Percentiles rank a stretch among this genome's conserved stretches.
phyloP scores from a whole-genome alignment of 2,113 vertebrate species.

The Balaenoptera acutorostrata region DNA sequence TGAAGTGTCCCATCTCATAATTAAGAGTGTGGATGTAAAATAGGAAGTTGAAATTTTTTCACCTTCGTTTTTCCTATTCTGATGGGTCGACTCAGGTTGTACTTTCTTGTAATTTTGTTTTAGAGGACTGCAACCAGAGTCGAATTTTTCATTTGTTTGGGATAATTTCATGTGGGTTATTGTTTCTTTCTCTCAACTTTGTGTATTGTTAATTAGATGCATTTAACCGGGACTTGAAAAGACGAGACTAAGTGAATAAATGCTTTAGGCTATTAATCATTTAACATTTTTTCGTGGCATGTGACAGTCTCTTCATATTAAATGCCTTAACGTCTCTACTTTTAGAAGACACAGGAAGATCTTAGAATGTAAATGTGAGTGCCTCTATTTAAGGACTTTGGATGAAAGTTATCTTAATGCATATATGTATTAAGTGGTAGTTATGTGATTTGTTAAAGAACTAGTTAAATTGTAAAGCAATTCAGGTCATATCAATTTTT shows the following conservation, averaged over 20 bases:
- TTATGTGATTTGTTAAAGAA: neutral
- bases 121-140: neutral
- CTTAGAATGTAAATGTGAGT: conserved; percentile 26
- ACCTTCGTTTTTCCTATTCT: neutral
- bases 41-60: neutral
- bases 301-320: neutral
- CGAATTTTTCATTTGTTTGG: neutral
- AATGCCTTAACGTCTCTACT: neutral
- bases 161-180: neutral
- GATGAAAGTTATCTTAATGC: neutral
- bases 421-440: neutral
- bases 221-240: neutral
- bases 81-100: neutral
- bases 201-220: neutral
- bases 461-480: neutral
- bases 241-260: neutral
- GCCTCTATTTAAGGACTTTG: neutral
- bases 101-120: neutral
- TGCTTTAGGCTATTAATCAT: neutral
- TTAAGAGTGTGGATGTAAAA: neutral
- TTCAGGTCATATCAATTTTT: neutral
- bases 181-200: neutral
- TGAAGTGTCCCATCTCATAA: neutral
- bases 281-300: neutral
- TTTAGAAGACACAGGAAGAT: neutral